Base-by-base conservation (phyloP, 2,888 invertebrate species). In the Tubulanus polymorphus region DNA sequence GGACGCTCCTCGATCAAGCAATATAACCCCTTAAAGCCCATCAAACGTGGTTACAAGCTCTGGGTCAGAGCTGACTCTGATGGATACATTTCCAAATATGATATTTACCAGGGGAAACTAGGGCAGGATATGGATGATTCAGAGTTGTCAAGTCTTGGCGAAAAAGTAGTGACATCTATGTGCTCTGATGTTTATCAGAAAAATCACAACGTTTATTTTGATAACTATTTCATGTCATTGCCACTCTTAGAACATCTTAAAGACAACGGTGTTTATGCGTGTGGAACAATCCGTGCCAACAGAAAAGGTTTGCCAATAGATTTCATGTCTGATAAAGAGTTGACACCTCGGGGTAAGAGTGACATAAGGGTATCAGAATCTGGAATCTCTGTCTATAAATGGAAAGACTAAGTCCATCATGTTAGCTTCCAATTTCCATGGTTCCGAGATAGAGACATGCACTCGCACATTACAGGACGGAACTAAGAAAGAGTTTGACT, bases 1-100 rank as follows among this genome's bases (percentile, higher is more conserved):
- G 55, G 45, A 1, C 35, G 56, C 25, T 48, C 26, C 23, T 18
- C 47, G 20, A 15, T 59, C 3, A 59, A 59, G 46, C 56, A 59
- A 27, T 56, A 59, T 46, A 27, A 51, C 27, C 56, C 56, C 1
- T 53, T 41, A 49, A 59, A 56, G 30, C 56, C 59, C 6, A 48
- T 54, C 8, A 59, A 59, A 35, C 26, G 53, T 10, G 59, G 58
- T 3, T 55, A 37, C 30, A 58, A 55, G 32, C 1, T 53, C 1
- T 48, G 53, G 53, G 15, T 28, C 2, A 30, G 41, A 28, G 48
- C 53, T 15, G 53, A 53, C 32, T 3, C 28, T 1, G 46, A 27
- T 48, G 48, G 53, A 1, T 53, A 53, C 28, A 29, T 53, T 18
- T 28, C 20, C 15, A 51, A 48, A 26, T 51, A 37, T 37, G 51